A percentile compares a stretch with the other conserved stretches of the same genome.
phyloP scores from a whole-genome alignment of 2,888 invertebrate genomes.

The Hydrotaea cyrtoneurina region DNA sequence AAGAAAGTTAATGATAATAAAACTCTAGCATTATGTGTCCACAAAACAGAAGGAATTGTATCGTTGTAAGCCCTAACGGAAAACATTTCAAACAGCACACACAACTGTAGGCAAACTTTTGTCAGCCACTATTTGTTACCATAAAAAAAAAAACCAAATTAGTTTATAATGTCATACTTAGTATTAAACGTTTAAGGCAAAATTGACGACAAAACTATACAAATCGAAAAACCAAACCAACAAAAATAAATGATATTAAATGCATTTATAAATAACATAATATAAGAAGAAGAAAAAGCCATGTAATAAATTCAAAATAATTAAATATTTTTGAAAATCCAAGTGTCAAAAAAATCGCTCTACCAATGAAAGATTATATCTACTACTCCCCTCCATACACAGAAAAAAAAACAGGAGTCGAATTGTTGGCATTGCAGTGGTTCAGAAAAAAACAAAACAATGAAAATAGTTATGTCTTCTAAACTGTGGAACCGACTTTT shows the following conservation, averaged over 20 bases:
- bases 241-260: constrained; percentile 30
- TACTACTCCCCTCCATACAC: not conserved
- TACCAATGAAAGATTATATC: too few species aligned
- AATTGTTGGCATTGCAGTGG: too few species aligned
- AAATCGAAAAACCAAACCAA: not conserved
- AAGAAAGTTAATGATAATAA: too few species aligned
- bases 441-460: too few species aligned
- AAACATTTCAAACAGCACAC: not conserved
- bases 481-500: too few species aligned
- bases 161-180: constrained; percentile 10
- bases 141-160: not conserved
- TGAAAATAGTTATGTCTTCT: too few species aligned
- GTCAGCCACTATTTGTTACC: not conserved
- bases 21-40: constrained; percentile 1
- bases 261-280: constrained; percentile 29
- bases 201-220: constrained; percentile 3
- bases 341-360: constrained; percentile 1
- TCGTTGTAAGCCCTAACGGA: too few species aligned
- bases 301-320: constrained; percentile 8
- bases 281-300: not conserved
- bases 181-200: not conserved
- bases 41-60: not conserved
- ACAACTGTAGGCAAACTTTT: not conserved
- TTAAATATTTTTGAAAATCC: not conserved
- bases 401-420: too few species aligned